Evolutionary conservation across 2,797 vertebrate species (phyloP), one percentile per base, ranked within the genome.

Genomic region (Sebastes oblongus): DNA sequence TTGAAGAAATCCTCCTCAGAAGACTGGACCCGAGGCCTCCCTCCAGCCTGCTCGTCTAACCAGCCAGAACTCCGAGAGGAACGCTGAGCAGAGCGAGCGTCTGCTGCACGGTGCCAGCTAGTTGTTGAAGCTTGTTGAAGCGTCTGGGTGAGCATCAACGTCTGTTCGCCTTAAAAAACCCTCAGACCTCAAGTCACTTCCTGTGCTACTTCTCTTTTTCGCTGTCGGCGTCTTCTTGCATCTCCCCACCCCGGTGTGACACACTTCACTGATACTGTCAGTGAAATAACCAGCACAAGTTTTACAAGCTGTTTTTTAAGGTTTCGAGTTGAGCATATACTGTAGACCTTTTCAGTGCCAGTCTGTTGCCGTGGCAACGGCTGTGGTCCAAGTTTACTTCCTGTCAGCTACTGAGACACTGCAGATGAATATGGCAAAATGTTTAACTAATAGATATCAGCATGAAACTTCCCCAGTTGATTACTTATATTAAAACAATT

Each of bases 131-230:
- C 84, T 39, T 39, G 61, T 55, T 3, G n/a, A 78, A 68, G 80
- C 50, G 69, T 82, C 61, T 79, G 60, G 25, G 56, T 22, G 29
- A 82, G 68, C 73, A 75, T 88, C 81, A 52, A 39, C 6, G 75
- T 79, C 71, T 88, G 72, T 82, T 59, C 52, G 67, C 78, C 55
- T 70, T 25, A 87, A n/a, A n/a, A 92, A 39, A 39, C 36, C 36
- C 91, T 86, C 68, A 92, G 88, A 94, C 92, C 91, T 93, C 91
- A 91, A 91, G 69, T 83, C 80, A 95, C 94, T 96, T 96, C 96
- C 96, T 96, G 95, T 94, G 84, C 88, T 79, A 96, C 94, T 96
- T 96, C 95, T 94, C 91, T 58, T 92, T 95, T 80, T 87, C 30
- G 7, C 30, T 29, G 36, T 56, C 25, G 30, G 56, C 16, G 56